Evolutionary conservation across 2,797 vertebrate species (phyloP), one percentile per base, ranked within the genome.

Genomic region (Typhlichthys eigenmanni): DNA sequence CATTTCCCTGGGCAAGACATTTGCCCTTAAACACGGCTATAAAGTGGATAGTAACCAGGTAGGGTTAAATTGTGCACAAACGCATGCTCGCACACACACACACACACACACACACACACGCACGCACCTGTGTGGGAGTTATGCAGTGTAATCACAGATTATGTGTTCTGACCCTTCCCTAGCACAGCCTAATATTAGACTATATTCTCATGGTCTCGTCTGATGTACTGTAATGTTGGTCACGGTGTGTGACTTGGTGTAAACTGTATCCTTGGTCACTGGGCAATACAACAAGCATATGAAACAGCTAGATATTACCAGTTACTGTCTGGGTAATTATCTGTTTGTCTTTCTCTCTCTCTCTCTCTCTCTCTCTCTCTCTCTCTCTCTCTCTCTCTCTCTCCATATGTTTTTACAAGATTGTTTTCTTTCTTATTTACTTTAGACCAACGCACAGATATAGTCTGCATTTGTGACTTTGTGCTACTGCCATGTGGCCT

Each of bases 11-110:
- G 95, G 95, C 58, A 98, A 98, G 88, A 98, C 95, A 32, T 98
- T 98, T 71, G 95, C 92, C 49, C 88, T 96, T 59, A 96, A 95
- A 84, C 91, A 98, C 0, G 95, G 95, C 70, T 98, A 98, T 90
- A 95, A 94, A 46, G 95, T 98, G 85, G 94, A 98, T 69, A 97
- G 93, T 88, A 98, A 96, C 84, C 96, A 99, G 95, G 92, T 93
- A 71, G 78, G 76, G 43, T 62, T 17, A 9, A 43, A 16, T n/a
- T 11, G 14, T 29, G 29, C 52, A 34, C 61, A 54, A 16, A 63
- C 50, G 3, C 32, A 16, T 13, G 45, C 29, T 4, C 5, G 19
- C 50, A 65, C 14, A 66, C 10, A 47, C 11, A 19, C 46, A 47
- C 52, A 48, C 47, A 61, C 43, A 32, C 9, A 54, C 14, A 29